Base-by-base conservation (phyloP, 2,888 invertebrate genomes). In the Drosophila aldrichi region DNA sequence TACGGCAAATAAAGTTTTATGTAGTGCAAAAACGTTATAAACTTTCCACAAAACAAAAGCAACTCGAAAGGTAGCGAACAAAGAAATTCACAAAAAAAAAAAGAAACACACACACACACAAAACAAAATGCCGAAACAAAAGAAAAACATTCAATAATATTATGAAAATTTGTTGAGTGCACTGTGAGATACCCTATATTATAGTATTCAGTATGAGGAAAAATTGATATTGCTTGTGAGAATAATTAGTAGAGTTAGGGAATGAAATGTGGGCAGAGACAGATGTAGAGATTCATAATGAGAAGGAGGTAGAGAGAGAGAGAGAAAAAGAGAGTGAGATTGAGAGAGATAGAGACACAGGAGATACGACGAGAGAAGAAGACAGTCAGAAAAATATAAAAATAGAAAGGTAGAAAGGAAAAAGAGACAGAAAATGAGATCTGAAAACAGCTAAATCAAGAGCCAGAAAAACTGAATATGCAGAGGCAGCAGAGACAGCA, bases 1-100 rank as follows among this genome's bases (percentile, higher is more conserved):
- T 79, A 49, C 46, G 68, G 52, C 55, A 59, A 58, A 81, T 63
- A 81, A 84, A 84, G 71, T 81, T 81, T 75, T 70, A 85, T 85
- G 71, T 81, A 85, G 82, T 81, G 82, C 79, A 75, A 85, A 62
- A 75, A 68, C 71, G 63, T 59, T 68, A 79, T 69, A 79, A 82
- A 78, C 72, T 82, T 79, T 70, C 38, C 61, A 56, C 59, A 72
- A 61, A 77, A 70, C 44, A 70, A 66, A 49, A 56, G 52, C 48
- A 77, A 56, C 58, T 46, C 69, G 49, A 67, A 71, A 81, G 78
- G 43, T 54, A 55, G 32, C 43, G 56, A 34, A 48, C 55, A 63
- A 18, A 69, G 32, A 43, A 36, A 54, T n/a, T 20, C 36, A 9
- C 40, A 51, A 20, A 32, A 36, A 14, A 36, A 38, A 25, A 38